Conservation (phyloP, 2,113 vertebrate genomes). For the Hydrochoerus hydrochaeris region DNA sequence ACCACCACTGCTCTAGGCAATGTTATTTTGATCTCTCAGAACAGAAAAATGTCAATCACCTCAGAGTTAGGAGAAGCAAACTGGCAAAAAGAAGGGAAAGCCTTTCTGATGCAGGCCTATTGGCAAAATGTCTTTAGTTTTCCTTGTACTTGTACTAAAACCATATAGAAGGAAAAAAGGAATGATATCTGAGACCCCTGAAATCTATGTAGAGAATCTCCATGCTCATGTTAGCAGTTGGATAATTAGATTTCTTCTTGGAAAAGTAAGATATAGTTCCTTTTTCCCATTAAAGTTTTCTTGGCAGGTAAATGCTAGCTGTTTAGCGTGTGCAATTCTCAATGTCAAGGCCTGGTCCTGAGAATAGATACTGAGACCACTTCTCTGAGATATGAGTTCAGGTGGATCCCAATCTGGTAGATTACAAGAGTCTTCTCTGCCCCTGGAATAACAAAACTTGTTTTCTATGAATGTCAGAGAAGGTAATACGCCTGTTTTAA, state of each 20-base stretch:
- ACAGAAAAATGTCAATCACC: background rate
- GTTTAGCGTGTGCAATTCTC: background rate
- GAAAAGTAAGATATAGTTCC: background rate
- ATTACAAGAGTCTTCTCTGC: background rate
- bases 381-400: background rate
- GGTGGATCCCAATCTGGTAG: background rate
- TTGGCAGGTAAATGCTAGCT: background rate
- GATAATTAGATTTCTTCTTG: conserved; percentile 37
- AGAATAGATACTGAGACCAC: background rate
- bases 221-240: background rate
- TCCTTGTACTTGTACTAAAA: conserved; percentile 6
- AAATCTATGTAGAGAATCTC: background rate
- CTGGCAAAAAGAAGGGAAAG: background rate
- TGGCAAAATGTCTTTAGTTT: background rate
- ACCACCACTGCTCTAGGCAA: background rate
- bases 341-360: conserved; percentile 7
- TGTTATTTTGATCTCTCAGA: background rate
- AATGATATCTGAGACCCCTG: background rate
- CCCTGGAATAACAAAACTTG: background rate
- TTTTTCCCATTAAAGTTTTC: conserved; percentile 29
- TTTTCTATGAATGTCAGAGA: background rate
- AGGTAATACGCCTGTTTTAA: background rate
- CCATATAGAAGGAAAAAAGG: background rate
- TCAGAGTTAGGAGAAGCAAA: background rate
- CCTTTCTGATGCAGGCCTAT: background rate